These are phyloP conservation scores for Idaea biselata DNA, from an alignment of 2,888 invertebrate species.

Conservation along the genomic window DNA sequence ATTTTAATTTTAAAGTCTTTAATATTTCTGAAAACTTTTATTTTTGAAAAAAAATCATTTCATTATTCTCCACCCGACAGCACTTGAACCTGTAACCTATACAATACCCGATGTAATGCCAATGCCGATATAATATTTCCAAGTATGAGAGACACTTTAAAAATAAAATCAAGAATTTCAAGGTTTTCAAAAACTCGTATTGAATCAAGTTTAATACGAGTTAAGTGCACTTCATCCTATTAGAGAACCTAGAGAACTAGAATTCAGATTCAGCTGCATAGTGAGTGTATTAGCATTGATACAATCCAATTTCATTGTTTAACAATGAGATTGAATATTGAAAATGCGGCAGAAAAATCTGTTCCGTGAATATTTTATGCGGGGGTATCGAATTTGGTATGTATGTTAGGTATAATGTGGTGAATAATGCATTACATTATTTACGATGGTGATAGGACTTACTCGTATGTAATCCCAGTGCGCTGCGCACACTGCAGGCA, in stretches of 20 bases:
- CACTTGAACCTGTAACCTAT: no score
- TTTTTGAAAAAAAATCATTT: no score
- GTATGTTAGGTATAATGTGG: constrained; percentile 27
- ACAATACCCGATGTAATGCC: no score
- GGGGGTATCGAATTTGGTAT: constrained; percentile 36
- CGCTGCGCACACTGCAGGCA: constrained; percentile 67
- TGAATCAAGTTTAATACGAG: constrained; percentile 14
- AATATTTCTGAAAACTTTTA: no score
- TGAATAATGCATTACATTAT: constrained; percentile 62
- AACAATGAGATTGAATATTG: constrained; percentile 66
- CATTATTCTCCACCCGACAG: no score
- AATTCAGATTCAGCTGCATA: constrained; percentile 39
- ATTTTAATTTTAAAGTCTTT: no score
- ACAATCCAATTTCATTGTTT: constrained; percentile 67
- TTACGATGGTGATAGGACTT: constrained; percentile 63
- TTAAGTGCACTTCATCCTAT: constrained; percentile 31
- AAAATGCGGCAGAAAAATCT: constrained; percentile 58
- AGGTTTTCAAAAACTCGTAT: background rate
- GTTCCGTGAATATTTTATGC: constrained; percentile 39
- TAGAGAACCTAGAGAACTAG: constrained; percentile 24
- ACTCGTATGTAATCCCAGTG: constrained; percentile 59
- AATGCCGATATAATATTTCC: no score
- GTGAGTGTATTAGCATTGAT: constrained; percentile 40
- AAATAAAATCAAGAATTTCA: no score
- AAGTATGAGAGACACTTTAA: no score